These are phyloP conservation scores for Prionace glauca DNA, from an alignment of 2,797 vertebrate species.

Conservation along the genomic window DNA sequence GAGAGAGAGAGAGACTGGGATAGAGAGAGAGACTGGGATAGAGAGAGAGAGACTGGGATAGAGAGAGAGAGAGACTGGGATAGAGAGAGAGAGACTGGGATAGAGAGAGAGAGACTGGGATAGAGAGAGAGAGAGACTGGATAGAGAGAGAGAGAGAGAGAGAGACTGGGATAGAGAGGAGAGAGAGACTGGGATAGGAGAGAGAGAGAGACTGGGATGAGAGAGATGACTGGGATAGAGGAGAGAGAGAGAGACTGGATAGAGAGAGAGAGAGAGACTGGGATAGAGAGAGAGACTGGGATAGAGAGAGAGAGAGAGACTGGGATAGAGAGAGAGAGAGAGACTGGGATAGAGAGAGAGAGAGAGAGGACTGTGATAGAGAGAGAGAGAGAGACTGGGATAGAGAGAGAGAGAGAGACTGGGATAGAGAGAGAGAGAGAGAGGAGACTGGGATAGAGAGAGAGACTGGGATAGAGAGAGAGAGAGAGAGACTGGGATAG, in stretches of 20 bases:
- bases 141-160: not conserved
- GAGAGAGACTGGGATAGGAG: not conserved
- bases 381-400: no score
- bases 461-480: not conserved
- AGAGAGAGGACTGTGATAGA: not conserved
- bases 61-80: not conserved
- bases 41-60: not conserved
- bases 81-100: not conserved
- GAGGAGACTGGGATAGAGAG: not conserved
- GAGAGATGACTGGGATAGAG: no score
- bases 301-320: no score
- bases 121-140: not conserved
- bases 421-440: not conserved
- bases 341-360: not conserved
- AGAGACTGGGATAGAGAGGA: not conserved
- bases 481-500: not conserved
- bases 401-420: not conserved
- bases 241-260: no score
- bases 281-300: no score
- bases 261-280: not conserved
- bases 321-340: not conserved
- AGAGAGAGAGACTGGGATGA: not conserved
- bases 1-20: not conserved
- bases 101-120: not conserved
- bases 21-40: no score